Evolutionary conservation across 2,888 invertebrate species (phyloP).

Genomic region (Deroplatys truncata): DNA sequence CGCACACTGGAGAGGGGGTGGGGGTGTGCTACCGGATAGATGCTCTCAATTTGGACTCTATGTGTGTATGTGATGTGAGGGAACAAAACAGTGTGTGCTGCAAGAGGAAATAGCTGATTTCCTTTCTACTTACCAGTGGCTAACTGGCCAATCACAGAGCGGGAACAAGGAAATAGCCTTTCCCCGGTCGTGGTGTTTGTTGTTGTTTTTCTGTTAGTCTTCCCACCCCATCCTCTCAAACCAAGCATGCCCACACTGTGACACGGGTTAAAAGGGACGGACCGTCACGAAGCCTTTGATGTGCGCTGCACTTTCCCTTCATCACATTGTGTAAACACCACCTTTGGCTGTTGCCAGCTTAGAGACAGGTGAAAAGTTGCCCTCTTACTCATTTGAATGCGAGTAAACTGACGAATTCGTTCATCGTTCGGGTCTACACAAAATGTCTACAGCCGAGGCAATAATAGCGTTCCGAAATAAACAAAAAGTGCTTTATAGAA

Average conservation of each 20-base stretch:
- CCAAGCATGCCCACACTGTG: neutral
- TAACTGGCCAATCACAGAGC: slow-evolving; percentile 12
- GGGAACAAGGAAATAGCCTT: slow-evolving; percentile 17
- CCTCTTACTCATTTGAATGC: neutral
- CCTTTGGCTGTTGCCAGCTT: neutral
- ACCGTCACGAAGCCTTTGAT: neutral
- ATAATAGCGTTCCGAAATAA: no score
- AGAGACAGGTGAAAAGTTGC: neutral
- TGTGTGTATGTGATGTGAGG: neutral
- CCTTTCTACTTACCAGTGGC: slow-evolving; percentile 10
- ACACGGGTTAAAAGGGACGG: neutral
- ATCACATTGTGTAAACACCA: neutral
- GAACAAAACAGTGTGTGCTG: neutral
- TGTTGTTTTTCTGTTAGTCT: neutral
- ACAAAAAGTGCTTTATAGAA: no score
- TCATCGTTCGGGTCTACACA: neutral
- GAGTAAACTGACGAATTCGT: neutral
- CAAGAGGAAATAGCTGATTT: slow-evolving; percentile 25
- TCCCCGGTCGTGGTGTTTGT: slow-evolving; percentile 4
- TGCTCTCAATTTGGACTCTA: neutral
- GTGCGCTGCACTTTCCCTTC: neutral
- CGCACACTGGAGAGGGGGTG: neutral
- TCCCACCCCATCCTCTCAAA: neutral
- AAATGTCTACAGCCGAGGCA: neutral
- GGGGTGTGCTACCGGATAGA: neutral